Evolutionary conservation across 1,140 invertebrate genomes (phyloP), one percentile per base, ranked within the genome.

Genomic region (Rhyzopertha dominica): DNA sequence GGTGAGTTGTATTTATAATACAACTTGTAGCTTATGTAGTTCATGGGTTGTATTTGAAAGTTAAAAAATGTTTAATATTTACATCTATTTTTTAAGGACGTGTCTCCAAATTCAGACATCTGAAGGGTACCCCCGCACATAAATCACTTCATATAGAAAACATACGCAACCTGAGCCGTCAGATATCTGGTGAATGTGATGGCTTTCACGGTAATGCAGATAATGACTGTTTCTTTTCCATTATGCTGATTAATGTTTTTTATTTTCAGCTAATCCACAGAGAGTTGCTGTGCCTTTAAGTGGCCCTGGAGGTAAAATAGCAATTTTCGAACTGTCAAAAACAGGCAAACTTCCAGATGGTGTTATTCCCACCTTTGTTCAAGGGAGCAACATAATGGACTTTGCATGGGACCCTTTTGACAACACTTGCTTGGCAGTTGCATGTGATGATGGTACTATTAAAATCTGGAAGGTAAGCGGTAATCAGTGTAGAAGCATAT

Each of bases 351-450:
- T 92, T 20, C 78, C 86, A 0, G 86, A 92, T 66, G 81, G 86
- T 46, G 85, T 88, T 0, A 80, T 87, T 55, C 87, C 88, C 17
- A 81, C 85, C n/a, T 69, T 97, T 46, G 81, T 95, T 12, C 89
- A 95, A 66, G 83, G 87, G 17, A 82, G 80, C 43, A 89, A 84
- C 50, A 81, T 95, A 4, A 87, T 90, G 76, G 92, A 97, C 70
- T 96, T 94, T 69, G 78, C 82, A 34, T 96, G 89, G 86, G 90
- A 97, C 76, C 92, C 92, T 2, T 95, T 95, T 64, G 74, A 90
- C 67, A 78, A 82, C 62, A 72, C 75, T 30, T 75, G 84, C 35
- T 72, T 97, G 28, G 80, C 87, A 45, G 88, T 93, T 30, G 90
- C 83, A 17, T 94, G 89, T 61, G 92, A 95, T 61, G 88, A 94